Evolutionary conservation across 2,888 invertebrate genomes (phyloP), one percentile per base, ranked within the genome.

Genomic region (Rhyacophila evoluta): DNA sequence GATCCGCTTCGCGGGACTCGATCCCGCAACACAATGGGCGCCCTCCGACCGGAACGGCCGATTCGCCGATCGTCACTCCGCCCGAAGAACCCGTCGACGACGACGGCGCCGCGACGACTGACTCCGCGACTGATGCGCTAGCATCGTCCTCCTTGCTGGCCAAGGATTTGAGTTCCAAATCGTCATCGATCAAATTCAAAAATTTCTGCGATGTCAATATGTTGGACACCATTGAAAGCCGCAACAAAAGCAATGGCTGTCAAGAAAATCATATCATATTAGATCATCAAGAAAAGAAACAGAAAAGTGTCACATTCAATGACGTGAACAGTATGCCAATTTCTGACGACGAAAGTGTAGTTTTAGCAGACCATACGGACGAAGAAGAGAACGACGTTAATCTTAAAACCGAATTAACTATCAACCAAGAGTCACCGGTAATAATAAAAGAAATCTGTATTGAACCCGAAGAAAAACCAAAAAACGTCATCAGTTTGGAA

Each of bases 131-230:
- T n/a, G 70, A 69, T 19, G 11, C 38, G 11, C 19, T 38, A 15
- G 37, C 75, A 28, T 15, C 15, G 39, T 27, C 69, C 39, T 29
- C 11, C 75, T 38, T 70, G 39, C 29, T 5, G 0, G 36, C 25
- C 41, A 55, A 55, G 55, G 55, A 55, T n/a, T 55, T 55, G 55
- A 55, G 55, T 70, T 68, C 39, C 10, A 81, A 81, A 72, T 77
- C 80, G 12, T 71, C 78, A 19, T 77, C 81, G 12, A 79, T 38
- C 67, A 75, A 79, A 67, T 82, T 82, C 69, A 82, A 80, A 41
- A 39, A 71, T 15, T 82, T 82, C 74, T 82, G 82, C 39, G 82
- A 82, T 72, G 72, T 72, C 36, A 82, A 82, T 68, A 82, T 82
- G 82, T 78, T 82, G 28, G 81, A 79, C 67, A 36, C 78, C 28